phyloP scores from a whole-genome alignment of 2,797 vertebrate genomes.

The Sebastes goodei region DNA sequence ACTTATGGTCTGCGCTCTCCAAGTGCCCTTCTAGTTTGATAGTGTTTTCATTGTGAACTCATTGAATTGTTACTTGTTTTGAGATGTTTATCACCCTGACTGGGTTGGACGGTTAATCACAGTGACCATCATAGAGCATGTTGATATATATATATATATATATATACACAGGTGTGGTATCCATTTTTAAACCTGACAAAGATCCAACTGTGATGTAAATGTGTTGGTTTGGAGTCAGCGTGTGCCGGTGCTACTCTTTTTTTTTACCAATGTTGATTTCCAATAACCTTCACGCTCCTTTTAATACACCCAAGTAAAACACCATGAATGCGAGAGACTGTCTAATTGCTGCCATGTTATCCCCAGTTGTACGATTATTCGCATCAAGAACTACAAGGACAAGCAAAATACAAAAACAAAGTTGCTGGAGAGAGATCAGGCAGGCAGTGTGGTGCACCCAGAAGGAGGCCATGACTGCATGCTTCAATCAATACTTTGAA shows the following conservation, averaged over 20 bases:
- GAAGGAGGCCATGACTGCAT: neutral
- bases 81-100: neutral
- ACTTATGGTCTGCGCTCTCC: neutral
- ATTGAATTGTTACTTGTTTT: neutral
- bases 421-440: too few relatives aligned
- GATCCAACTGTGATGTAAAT: neutral
- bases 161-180: neutral
- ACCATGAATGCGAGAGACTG: neutral
- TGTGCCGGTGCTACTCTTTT: neutral
- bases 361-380: neutral
- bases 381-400: neutral
- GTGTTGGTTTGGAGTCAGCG: neutral
- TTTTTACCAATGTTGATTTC: neutral
- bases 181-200: neutral
- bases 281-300: neutral
- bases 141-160: neutral
- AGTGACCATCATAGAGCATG: neutral
- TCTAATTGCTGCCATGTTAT: neutral
- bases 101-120: neutral
- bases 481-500: neutral
- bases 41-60: neutral
- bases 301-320: neutral
- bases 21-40: neutral
- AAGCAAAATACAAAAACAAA: too few relatives aligned
- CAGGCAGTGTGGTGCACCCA: neutral